Evolutionary conservation across 2,113 vertebrate genomes (phyloP), one percentile per base, ranked within the genome.

Genomic region (Hepsetus odoe): DNA sequence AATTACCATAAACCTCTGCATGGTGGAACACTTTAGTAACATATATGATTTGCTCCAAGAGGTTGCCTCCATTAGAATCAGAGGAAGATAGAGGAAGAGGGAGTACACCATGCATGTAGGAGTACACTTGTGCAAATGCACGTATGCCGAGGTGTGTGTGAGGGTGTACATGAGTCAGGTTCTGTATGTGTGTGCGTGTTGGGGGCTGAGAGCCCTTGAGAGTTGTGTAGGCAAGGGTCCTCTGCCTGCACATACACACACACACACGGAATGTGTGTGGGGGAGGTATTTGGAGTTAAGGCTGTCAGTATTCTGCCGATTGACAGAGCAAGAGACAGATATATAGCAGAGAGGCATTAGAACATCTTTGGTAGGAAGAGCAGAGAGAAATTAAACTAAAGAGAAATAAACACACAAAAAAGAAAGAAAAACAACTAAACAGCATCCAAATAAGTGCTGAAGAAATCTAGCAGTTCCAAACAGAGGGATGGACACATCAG

Each of bases 161-260:
- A 20, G 42, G 22, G 67, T 73, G 70, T 72, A 53, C 32, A 24
- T 55, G 70, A 44, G 61, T 55, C 30, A 53, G 58, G 44, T 38
- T 59, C 22, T 49, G 64, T 30, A 35, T 26, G 75, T 35, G 49
- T 14, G 14, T 24, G 64, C 62, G 58, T 68, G 35, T 49, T 79
- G 72, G 72, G 56, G 90, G 90, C 87, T 90, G 90, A 90, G 89
- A 87, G 87, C 90, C 86, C 89, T 87, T 85, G 87, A 91, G 86
- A 91, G 90, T 85, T 88, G 88, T 89, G 91, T 90, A 89, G 89
- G 89, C 84, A 90, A 88, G 81, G 88, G 89, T 87, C 87, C 85
- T 88, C 87, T 81, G 86, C 87, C 86, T 79, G 35, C 55, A 56
- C 6, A 78, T 77, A 58, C 83, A 64, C 80, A 70, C 68, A 68